These are phyloP conservation scores for Hippocampus barbouri DNA, from an alignment of 2,113 vertebrate genomes.

Conservation along the genomic window DNA sequence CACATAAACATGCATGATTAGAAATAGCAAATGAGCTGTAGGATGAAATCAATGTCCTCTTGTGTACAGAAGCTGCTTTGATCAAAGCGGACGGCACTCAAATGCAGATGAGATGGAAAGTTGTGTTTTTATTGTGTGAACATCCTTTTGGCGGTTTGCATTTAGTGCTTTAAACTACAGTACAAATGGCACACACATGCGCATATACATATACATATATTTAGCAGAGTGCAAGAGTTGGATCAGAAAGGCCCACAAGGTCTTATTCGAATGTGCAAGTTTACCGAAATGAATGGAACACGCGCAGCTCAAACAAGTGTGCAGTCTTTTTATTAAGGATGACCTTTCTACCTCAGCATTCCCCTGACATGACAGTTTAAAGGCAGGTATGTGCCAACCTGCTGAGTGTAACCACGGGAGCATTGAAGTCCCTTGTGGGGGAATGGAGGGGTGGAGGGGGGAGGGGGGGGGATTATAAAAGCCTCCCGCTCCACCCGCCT, in stretches of 20 bases:
- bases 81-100: constrained; percentile 14
- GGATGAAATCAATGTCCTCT: constrained; percentile 37
- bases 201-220: no score
- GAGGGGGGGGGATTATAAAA: constrained; percentile 7
- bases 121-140: constrained; percentile 18
- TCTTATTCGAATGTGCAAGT: not conserved
- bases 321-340: constrained; percentile 22
- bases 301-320: not conserved
- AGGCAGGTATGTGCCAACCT: constrained; percentile 36
- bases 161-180: not conserved
- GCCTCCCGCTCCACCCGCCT: constrained; percentile 31
- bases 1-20: constrained; percentile 61
- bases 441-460: not conserved
- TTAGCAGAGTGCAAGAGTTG: no score
- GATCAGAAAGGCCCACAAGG: no score
- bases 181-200: not conserved
- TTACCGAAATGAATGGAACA: not conserved
- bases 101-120: constrained; percentile 23
- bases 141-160: not conserved
- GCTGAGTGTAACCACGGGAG: constrained; percentile 37
- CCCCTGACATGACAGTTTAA: constrained; percentile 42
- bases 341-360: constrained; percentile 34
- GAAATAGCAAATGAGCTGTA: constrained; percentile 54
- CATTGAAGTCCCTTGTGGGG: constrained; percentile 22
- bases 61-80: constrained; percentile 40